A percentile compares a stretch with the other conserved stretches of the same genome.
phyloP scores from a whole-genome alignment of 23 tunicate species.

The Styela clava region DNA sequence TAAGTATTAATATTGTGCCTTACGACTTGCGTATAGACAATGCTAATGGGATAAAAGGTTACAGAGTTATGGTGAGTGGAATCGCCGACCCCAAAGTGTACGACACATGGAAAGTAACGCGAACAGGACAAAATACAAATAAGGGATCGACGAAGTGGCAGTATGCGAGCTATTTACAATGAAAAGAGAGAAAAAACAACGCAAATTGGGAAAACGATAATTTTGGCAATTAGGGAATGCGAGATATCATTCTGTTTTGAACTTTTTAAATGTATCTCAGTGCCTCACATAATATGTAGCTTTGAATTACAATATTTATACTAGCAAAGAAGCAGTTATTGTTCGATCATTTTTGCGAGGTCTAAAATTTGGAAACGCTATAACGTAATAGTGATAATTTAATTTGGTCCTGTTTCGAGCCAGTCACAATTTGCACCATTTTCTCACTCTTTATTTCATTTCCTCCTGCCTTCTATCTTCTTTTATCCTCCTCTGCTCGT shows the following conservation, averaged over 20 bases:
- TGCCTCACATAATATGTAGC: no score
- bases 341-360: no score
- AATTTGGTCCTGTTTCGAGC: neutral
- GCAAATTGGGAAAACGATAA: neutral
- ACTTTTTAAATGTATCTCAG: no score
- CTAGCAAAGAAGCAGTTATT: no score
- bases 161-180: conserved; percentile 12
- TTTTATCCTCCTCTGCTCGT: neutral
- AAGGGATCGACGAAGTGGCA: neutral
- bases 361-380: no score
- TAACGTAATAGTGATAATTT: neutral
- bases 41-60: neutral
- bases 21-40: conserved; percentile 10
- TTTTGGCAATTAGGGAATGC: neutral
- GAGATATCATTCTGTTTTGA: no score
- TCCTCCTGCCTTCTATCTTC: neutral
- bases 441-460: neutral
- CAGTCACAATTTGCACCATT: neutral
- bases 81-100: neutral
- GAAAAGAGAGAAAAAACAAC: neutral
- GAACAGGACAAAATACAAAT: neutral
- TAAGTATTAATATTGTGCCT: neutral
- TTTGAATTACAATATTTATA: no score
- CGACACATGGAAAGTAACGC: no score
- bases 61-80: neutral